These are phyloP conservation scores for Nephrotoma guestfalica DNA, from an alignment of 2,888 invertebrate genomes.

Conservation along the genomic window DNA sequence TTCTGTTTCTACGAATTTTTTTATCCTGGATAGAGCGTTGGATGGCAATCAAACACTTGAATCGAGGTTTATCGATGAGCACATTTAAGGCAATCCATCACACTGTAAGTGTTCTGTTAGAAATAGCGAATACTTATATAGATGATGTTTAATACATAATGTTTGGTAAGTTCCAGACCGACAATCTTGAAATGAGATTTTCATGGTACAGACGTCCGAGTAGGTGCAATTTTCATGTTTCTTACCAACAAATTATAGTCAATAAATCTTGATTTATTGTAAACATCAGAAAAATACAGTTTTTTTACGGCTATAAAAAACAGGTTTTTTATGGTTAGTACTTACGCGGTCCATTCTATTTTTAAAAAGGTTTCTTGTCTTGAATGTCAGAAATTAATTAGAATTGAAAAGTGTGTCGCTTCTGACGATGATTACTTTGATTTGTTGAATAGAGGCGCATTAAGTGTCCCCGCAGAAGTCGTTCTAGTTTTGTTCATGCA, in stretches of 20 bases:
- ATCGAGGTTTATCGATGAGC: not conserved
- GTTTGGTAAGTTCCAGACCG: too few relatives aligned
- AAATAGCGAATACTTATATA: not conserved
- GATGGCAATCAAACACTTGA: not conserved
- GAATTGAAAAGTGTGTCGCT: not conserved
- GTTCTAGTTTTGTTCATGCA: not conserved
- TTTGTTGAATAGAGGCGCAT: not conserved
- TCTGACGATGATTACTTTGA: not conserved
- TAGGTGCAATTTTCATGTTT: too few relatives aligned
- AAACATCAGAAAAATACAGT: too few relatives aligned
- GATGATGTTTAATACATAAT: not conserved
- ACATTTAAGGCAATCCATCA: not conserved
- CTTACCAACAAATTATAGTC: too few relatives aligned
- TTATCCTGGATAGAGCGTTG: not conserved
- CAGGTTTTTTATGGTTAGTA: too few relatives aligned
- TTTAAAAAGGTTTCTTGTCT: not conserved
- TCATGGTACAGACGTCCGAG: too few relatives aligned
- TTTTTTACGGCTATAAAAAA: too few relatives aligned
- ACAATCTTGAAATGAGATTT: too few relatives aligned
- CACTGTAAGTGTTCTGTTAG: not conserved
- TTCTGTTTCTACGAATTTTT: not conserved
- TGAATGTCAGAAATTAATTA: not conserved
- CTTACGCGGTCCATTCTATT: too few relatives aligned
- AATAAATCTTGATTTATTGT: too few relatives aligned
- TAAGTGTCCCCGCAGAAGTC: not conserved